Evolutionary conservation across 2,797 vertebrate genomes (phyloP), one percentile per base, ranked within the genome.

Genomic region (Coendou prehensilis): DNA sequence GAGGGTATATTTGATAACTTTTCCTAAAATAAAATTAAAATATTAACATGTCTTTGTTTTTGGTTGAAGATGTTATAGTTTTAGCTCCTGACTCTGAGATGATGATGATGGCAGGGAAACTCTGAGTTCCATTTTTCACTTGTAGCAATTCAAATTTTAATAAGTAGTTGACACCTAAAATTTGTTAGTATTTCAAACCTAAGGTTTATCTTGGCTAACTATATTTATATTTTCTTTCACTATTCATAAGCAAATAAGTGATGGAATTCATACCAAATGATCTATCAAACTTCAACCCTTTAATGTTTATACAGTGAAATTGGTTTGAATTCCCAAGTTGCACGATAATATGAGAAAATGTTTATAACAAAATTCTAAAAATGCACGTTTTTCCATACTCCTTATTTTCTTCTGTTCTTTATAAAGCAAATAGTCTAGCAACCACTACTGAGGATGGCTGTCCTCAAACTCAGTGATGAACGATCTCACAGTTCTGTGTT

Each of bases 401-500:
- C 57, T 89, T 67, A 95, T 96, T 97, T 97, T 97, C 80, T 87
- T 92, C n/a, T 91, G n/a, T 69, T 94, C 90, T 96, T 96, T 96
- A 83, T 97, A 96, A 41, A 67, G 76, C 93, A 73, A 73, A 94
- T 45, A 91, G 75, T 91, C 67, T 89, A 97, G 96, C 94, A 94
- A 82, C 89, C 75, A 61, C 23, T 18, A 0, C 59, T 93, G 85
- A 96, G 94, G 18, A 97, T 97, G 94, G 59, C 94, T 89, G 50
- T 97, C 82, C 81, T 98, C 93, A 98, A 86, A 97, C 73, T 98
- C 54, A 76, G 30, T 47, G 89, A 94, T 97, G 50, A 97, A 95
- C 96, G 96, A 87, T 96, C 98, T 98, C 97, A 94, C 94, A 95
- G 97, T 97, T 94, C 93, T 96, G 93, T 57, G 30, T 97, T 97